Conservation (phyloP, 2,888 invertebrate genomes). For the Harpalus rufipes region DNA sequence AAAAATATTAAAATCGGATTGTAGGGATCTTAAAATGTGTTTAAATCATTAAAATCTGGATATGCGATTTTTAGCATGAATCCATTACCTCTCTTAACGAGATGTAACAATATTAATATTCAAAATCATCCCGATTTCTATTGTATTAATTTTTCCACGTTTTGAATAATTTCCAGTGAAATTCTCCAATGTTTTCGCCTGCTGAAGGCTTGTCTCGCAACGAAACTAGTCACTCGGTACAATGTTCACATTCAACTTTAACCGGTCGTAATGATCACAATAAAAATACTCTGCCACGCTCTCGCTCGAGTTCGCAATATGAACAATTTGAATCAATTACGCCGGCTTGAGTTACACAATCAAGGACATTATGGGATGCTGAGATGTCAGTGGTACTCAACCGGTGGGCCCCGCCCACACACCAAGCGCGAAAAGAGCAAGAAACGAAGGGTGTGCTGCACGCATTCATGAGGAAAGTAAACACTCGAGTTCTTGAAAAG, state of each 20-base stretch:
- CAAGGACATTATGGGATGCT: conserved; percentile 66
- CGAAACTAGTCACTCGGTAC: neutral
- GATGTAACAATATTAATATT: too few relatives aligned
- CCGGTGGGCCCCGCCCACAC: conserved; percentile 10
- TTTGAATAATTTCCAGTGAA: too few relatives aligned
- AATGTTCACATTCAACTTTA: neutral
- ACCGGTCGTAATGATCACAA: conserved; percentile 44
- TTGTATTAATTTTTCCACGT: too few relatives aligned
- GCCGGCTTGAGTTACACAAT: conserved; percentile 62
- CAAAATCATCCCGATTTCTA: too few relatives aligned
- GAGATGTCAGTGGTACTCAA: conserved; percentile 28
- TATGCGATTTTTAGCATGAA: too few relatives aligned
- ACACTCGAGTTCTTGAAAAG: neutral
- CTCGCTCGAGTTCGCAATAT: conserved; percentile 60
- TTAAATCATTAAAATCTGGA: too few relatives aligned
- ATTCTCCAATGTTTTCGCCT: neutral
- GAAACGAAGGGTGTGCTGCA: too few relatives aligned
- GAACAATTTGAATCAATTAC: conserved; percentile 67
- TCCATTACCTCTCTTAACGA: too few relatives aligned
- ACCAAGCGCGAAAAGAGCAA: neutral
- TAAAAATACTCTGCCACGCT: conserved; percentile 54
- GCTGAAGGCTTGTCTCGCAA: neutral
- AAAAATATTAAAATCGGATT: too few relatives aligned
- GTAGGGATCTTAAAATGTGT: too few relatives aligned
- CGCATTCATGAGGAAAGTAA: neutral